A percentile compares a stretch with the other conserved stretches of the same genome.
phyloP scores from a whole-genome alignment of 2,113 vertebrate species.

The Carassius gibelio region DNA sequence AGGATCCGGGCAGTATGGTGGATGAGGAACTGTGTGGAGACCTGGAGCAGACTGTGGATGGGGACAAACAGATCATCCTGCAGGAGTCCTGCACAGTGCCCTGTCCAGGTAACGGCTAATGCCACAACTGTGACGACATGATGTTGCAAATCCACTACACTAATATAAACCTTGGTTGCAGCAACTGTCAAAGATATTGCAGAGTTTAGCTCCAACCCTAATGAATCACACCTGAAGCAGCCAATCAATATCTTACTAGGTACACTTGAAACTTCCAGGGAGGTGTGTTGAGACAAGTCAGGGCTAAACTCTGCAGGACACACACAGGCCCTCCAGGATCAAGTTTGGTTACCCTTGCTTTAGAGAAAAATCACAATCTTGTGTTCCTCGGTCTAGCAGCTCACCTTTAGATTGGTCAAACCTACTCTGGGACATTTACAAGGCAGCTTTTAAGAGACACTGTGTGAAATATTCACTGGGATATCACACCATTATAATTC shows the following conservation, averaged over 20 bases:
- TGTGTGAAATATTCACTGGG: slow-evolving; percentile 12
- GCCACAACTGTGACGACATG: neutral
- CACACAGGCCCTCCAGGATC: too few relatives aligned
- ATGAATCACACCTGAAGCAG: too few relatives aligned
- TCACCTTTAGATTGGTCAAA: slow-evolving; percentile 10
- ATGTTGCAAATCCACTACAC: neutral
- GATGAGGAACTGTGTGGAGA: slow-evolving; percentile 92
- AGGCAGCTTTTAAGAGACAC: slow-evolving; percentile 9
- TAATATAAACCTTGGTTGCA: neutral
- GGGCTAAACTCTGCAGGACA: too few relatives aligned
- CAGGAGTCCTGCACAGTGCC: slow-evolving; percentile 89
- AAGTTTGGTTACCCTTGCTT: too few relatives aligned
- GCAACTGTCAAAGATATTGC: neutral
- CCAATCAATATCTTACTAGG: too few relatives aligned
- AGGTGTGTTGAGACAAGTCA: too few relatives aligned
- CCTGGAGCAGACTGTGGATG: slow-evolving; percentile 83
- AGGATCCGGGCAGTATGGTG: slow-evolving; percentile 80
- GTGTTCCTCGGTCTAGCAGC: neutral
- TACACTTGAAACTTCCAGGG: too few relatives aligned
- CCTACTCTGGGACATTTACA: neutral
- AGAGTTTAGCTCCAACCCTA: too few relatives aligned
- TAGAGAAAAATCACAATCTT: neutral
- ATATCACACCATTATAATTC: neutral
- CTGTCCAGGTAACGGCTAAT: slow-evolving; percentile 85
- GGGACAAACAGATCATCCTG: slow-evolving; percentile 80